Evolutionary conservation across 2,888 invertebrate species (phyloP), one percentile per base, ranked within the genome.

Genomic region (Halocaridina rubra): DNA sequence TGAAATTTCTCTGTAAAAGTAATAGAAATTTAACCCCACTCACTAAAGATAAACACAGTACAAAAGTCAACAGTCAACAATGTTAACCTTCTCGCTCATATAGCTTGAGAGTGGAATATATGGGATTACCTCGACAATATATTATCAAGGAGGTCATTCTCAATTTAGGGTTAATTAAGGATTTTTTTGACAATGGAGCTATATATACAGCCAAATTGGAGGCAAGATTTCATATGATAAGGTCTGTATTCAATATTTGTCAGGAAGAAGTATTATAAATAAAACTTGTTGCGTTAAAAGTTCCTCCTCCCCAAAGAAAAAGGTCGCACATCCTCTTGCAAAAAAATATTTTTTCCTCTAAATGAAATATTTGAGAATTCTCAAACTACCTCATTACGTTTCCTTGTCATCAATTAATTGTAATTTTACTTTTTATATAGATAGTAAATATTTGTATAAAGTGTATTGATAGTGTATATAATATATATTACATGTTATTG

Each of bases 401-500:
- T n/a, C n/a, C n/a, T n/a, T 72, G 69, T 71, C 46, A 71, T 71
- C 59, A 72, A 72, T 53, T 59, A 59, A 33, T 71, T 67, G 27
- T 64, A 78, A 64, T 78, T 78, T 64, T 78, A 78, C 72, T 72
- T 80, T 80, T 80, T 80, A 72, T 80, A 80, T 80, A 80, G 80
- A 72, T 80, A 80, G 80, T 80, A 46, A 33, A 59, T 27, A 80
- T 59, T 16, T 64, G 80, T 80, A 80, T 33, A 77, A 57, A n/a
- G 32, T 71, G 80, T 80, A 69, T 32, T 57, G 22, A 80, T 57
- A 53, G 24, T 80, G 71, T 80, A 72, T 57, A 80, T 72, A 72
- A 77, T 80, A 16, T 72, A 74, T 72, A 72, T 80, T 80, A 80
- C 72, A 80, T 80, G 80, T 80, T 80, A 80, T 72, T 80, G 80